Evolutionary conservation across 2,113 vertebrate species (phyloP).

Genomic region (Puffinus mauretanicus): DNA sequence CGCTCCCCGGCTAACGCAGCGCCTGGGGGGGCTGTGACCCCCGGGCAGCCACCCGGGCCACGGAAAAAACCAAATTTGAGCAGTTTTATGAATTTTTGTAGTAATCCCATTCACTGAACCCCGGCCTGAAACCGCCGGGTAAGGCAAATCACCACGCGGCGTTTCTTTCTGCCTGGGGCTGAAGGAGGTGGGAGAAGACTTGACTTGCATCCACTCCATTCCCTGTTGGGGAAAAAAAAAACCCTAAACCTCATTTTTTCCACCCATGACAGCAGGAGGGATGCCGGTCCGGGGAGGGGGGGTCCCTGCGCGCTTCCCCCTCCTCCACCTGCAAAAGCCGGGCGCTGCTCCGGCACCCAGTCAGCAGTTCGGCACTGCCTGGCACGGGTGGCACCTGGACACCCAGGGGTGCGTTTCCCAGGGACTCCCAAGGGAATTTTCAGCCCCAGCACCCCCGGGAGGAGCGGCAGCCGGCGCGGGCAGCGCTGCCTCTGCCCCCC

Average conservation of each 20-base stretch:
- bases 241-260: background rate
- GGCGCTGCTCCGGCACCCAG: accelerated
- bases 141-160: accelerated
- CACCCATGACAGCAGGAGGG: background rate
- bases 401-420: accelerated
- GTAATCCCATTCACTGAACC: background rate
- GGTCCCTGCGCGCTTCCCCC: background rate
- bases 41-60: accelerated
- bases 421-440: background rate
- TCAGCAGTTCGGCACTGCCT: accelerated
- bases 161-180: background rate
- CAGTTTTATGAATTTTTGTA: background rate
- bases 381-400: background rate
- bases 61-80: background rate
- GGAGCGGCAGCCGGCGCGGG: background rate
- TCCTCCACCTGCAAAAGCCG: background rate
- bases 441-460: background rate
- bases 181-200: background rate
- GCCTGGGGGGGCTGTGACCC: background rate
- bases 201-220: accelerated
- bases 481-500: background rate
- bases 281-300: background rate
- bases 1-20: accelerated
- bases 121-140: background rate
- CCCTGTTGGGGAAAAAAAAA: background rate